Percentiles rank a stretch among this genome's conserved stretches.
These are phyloP conservation scores for Cryptocheilus praepositus DNA, from an alignment of 2,888 invertebrate species.

Conservation along the genomic window DNA sequence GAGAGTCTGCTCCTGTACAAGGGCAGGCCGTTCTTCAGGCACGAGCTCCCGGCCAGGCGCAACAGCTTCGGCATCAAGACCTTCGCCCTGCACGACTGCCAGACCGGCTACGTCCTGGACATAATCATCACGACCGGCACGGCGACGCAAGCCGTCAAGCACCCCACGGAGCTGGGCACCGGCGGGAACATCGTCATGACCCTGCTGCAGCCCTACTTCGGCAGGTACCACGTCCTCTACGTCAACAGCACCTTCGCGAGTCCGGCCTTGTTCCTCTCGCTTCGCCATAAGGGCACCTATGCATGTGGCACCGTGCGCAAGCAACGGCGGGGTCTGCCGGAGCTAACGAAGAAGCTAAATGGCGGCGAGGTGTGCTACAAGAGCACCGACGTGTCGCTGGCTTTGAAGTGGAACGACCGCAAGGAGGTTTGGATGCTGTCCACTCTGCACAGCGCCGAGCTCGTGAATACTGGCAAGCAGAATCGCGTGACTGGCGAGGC, in stretches of 20 bases:
- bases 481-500: too few species aligned
- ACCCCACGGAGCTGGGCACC: too few species aligned
- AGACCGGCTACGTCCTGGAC: background rate
- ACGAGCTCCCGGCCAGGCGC: too few species aligned
- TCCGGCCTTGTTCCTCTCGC: constrained; percentile 23
- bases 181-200: too few species aligned
- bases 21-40: too few species aligned
- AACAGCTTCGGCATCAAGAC: too few species aligned
- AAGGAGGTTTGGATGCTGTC: constrained; percentile 28
- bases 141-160: too few species aligned
- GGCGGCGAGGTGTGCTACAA: constrained; percentile 18
- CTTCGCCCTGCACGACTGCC: too few species aligned
- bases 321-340: background rate
- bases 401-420: constrained; percentile 27
- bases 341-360: constrained; percentile 16
- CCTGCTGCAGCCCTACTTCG: constrained; percentile 19
- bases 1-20: too few species aligned
- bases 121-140: background rate
- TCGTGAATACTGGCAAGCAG: too few species aligned
- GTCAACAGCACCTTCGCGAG: constrained; percentile 60
- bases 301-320: constrained; percentile 12
- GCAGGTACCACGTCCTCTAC: constrained; percentile 49
- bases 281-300: constrained; percentile 15
- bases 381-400: constrained; percentile 15
- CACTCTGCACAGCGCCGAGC: constrained; percentile 26